Evolutionary conservation across 2,888 invertebrate genomes (phyloP), one percentile per base, ranked within the genome.

Genomic region (Lymantria dispar): DNA sequence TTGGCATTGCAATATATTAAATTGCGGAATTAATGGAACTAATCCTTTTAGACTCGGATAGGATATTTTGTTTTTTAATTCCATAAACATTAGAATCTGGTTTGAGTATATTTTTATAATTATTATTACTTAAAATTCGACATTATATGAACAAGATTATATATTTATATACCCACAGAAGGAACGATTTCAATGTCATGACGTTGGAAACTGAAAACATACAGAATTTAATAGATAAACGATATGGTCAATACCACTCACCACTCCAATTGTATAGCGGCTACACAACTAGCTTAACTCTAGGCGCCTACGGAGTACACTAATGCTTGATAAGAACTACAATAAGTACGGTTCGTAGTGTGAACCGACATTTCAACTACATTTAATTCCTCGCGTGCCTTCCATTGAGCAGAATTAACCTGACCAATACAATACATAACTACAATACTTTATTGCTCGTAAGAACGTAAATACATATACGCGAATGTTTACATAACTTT

Each of bases 361-460:
- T 3, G 43, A 64, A 71, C 68, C 58, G 65, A 60, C 52, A 68
- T 72, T 68, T 64, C 66, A 61, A 72, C 85, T 88, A 87, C 86
- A 55, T 74, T 86, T 81, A 90, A 90, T 89, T 89, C 89, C 89
- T 88, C 77, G 80, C 78, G 88, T 89, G 89, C 89, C 76, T 81
- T 78, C 63, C 64, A 62, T 78, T 83, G 87, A 85, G 85, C 87
- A 85, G 85, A 75, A 22, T 9, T 76, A 68, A 74, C 71, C 81
- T 82, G 82, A 77, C 82, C 78, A 62, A 62, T 72, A 73, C 57
- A 69, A 73, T 70, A 74, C 61, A 73, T 72, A 72, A 74, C 72
- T 71, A 78, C 73, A 66, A 70, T 64, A 60, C 74, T 82, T 80
- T 67, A 67, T 66, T 80, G 77, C 81, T 82, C 70, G 68, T n/a